Evolutionary conservation across 2,797 vertebrate genomes (phyloP).

Genomic region (Hydrocynus forskahlii): DNA sequence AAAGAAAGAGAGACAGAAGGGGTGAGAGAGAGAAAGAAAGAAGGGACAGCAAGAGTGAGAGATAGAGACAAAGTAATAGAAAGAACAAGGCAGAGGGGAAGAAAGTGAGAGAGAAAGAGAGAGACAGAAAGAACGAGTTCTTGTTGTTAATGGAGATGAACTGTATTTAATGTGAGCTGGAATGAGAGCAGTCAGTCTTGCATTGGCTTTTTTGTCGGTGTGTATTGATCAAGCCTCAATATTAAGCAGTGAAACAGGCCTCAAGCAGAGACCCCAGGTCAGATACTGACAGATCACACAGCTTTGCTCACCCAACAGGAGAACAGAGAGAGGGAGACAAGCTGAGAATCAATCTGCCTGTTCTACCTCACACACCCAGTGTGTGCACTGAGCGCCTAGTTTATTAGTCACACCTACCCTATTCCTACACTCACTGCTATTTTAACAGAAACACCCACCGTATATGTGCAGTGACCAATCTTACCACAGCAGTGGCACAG

Average conservation of each 20-base stretch:
- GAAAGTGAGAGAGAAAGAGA: conserved; percentile 6
- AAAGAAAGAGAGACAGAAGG: background rate
- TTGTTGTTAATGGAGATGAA: conserved; percentile 24
- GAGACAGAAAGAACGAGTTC: background rate
- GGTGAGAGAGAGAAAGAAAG: background rate
- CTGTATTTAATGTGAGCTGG: conserved; percentile 23
- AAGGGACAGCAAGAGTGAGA: background rate
- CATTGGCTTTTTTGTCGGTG: conserved; percentile 39
- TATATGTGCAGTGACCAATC: background rate
- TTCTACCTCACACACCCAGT: background rate
- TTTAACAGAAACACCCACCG: too few relatives aligned
- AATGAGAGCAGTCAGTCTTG: conserved; percentile 33
- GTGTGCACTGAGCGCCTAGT: background rate
- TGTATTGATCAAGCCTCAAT: conserved; percentile 47
- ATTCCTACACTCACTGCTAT: too few relatives aligned
- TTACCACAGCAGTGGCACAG: too few relatives aligned
- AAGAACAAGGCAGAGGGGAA: background rate
- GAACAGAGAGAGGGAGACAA: conserved; percentile 18
- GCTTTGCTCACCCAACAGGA: conserved; percentile 19
- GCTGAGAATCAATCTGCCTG: conserved; percentile 42
- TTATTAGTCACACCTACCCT: background rate
- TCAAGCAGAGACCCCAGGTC: conserved; percentile 32
- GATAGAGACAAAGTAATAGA: background rate
- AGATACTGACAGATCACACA: conserved; percentile 31
- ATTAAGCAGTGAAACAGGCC: conserved; percentile 22